Evolutionary conservation across 1,140 invertebrate species (phyloP).

Genomic region (Panagrolaimus sp.): DNA sequence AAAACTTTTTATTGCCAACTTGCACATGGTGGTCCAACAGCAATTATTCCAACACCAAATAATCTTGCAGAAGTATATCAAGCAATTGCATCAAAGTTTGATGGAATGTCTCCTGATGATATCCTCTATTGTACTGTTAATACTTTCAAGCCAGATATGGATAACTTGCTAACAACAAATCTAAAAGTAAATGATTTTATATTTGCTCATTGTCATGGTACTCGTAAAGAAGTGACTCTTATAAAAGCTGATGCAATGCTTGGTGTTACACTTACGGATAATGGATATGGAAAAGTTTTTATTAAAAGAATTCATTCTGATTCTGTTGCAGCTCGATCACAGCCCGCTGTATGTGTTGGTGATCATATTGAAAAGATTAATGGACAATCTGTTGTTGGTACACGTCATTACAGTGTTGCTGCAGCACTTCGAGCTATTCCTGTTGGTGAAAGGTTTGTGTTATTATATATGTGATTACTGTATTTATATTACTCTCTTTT

Average conservation of each 20-base stretch:
- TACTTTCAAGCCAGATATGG: constrained; percentile 94
- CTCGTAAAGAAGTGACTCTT: constrained; percentile 87
- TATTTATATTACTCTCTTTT: constrained; percentile 33
- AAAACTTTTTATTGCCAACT: constrained; percentile 81
- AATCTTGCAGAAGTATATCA: constrained; percentile 90
- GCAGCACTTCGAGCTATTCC: constrained; percentile 87
- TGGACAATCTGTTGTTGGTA: constrained; percentile 75
- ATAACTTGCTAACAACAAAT: constrained; percentile 81
- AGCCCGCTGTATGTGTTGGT: constrained; percentile 65
- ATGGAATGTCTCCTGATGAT: constrained; percentile 68
- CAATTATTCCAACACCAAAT: constrained; percentile 83
- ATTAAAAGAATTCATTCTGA: constrained; percentile 92
- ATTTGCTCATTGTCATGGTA: constrained; percentile 89
- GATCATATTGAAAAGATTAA: constrained; percentile 95
- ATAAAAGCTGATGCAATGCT: constrained; percentile 72
- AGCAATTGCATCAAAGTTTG: constrained; percentile 85
- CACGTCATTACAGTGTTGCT: constrained; percentile 90
- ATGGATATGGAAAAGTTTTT: constrained; percentile 89
- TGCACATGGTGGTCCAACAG: constrained; percentile 89
- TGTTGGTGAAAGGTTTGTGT: constrained; percentile 64
- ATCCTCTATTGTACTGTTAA: constrained; percentile 96
- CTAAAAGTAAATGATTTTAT: constrained; percentile 96
- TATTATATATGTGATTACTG: too few species aligned
- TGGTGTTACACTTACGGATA: constrained; percentile 95
- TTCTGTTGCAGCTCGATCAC: constrained; percentile 71